These are phyloP conservation scores for Argyresthia albistria DNA, from an alignment of 2,888 invertebrate genomes.

Conservation along the genomic window DNA sequence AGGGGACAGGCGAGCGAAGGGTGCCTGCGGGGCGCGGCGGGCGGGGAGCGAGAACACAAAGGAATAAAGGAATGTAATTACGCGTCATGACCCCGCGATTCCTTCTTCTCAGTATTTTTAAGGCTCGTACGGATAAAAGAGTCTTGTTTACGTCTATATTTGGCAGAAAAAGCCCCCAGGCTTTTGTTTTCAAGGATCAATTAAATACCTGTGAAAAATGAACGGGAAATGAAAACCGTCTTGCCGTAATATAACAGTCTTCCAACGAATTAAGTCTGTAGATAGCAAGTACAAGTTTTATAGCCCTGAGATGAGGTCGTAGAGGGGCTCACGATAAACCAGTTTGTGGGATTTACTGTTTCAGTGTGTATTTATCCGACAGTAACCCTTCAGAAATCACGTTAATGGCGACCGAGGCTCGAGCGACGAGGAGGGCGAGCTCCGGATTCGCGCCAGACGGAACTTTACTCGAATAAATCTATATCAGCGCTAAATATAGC, in stretches of 20 bases:
- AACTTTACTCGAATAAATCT: slow-evolving; percentile 48
- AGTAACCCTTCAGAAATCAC: slow-evolving; percentile 42
- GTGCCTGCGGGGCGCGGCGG: slow-evolving; percentile 3
- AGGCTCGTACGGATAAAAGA: slow-evolving; percentile 1
- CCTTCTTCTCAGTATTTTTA: slow-evolving; percentile 26
- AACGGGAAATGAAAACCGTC: too few relatives aligned
- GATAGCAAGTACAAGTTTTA: too few relatives aligned
- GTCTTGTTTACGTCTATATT: neutral
- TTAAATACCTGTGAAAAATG: too few relatives aligned
- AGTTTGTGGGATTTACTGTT: slow-evolving; percentile 38
- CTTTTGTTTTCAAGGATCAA: too few relatives aligned
- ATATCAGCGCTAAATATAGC: slow-evolving; percentile 24
- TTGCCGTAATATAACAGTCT: too few relatives aligned
- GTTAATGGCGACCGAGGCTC: slow-evolving; percentile 31
- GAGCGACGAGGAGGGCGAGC: slow-evolving; percentile 13
- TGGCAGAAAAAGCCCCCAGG: too few relatives aligned
- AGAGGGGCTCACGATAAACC: slow-evolving; percentile 16
- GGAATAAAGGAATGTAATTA: slow-evolving; percentile 46
- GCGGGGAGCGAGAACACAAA: slow-evolving; percentile 30
- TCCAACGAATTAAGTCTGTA: too few relatives aligned
- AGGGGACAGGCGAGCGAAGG: slow-evolving; percentile 4
- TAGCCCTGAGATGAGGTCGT: too few relatives aligned
- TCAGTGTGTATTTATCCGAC: slow-evolving; percentile 29
- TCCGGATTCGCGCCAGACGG: slow-evolving; percentile 19
- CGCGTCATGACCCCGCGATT: slow-evolving; percentile 38